A percentile compares a stretch with the other conserved stretches of the same genome.
phyloP scores from a whole-genome alignment of 2,113 vertebrate genomes.

The Pantherophis guttatus region DNA sequence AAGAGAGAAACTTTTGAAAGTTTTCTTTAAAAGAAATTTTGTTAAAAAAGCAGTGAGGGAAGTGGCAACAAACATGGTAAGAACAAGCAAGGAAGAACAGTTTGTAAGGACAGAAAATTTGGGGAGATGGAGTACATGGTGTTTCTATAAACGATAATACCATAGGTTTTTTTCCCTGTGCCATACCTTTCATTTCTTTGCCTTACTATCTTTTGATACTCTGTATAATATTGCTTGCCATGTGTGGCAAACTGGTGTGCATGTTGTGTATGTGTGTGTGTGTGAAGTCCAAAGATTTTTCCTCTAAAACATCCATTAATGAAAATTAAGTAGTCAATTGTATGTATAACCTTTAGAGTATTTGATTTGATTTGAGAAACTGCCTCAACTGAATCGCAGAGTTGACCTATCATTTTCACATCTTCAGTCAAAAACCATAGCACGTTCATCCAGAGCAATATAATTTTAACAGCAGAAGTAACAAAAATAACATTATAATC shows the following conservation, averaged over 20 bases:
- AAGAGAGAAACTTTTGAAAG: not conserved
- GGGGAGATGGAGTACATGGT: not conserved
- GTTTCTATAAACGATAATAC: not conserved
- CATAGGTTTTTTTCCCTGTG: not conserved
- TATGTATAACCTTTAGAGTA: not conserved
- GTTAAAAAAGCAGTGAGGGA: not conserved
- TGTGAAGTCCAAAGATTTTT: not conserved
- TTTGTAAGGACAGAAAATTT: not conserved
- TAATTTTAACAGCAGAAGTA: not conserved
- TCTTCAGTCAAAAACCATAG: not conserved
- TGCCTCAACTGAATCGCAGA: not conserved
- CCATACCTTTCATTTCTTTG: not conserved
- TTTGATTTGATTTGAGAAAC: not conserved
- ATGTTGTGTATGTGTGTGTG: not conserved
- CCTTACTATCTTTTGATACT: not conserved
- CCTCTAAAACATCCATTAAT: not conserved
- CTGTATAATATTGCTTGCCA: not conserved
- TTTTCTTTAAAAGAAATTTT: not conserved
- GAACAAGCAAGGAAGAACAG: not conserved
- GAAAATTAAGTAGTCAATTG: not conserved
- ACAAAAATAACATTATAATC: not conserved
- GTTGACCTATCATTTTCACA: not conserved
- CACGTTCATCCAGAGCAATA: not conserved
- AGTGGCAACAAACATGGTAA: not conserved
- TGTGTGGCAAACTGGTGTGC: not conserved